Conservation (phyloP, 2,113 vertebrate genomes). For the Megaceryle torquata region DNA sequence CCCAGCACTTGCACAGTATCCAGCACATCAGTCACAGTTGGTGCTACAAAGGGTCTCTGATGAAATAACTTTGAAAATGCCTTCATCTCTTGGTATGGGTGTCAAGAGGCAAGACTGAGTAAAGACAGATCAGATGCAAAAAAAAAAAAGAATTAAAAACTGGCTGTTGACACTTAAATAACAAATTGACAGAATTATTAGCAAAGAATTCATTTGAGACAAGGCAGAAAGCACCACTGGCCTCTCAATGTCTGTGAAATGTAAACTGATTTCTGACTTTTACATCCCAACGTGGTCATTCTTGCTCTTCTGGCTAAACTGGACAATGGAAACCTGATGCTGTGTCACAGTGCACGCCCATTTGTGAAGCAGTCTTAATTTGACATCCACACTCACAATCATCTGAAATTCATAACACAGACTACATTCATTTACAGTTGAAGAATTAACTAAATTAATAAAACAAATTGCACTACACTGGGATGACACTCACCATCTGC, state of each 20-base stretch:
- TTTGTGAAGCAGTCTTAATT: neutral
- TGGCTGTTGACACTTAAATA: neutral
- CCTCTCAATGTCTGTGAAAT: neutral
- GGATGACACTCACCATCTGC: slow-evolving; percentile 35
- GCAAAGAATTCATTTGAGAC: neutral
- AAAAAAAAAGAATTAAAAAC: neutral
- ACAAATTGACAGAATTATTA: neutral
- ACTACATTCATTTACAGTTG: neutral
- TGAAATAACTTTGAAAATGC: neutral
- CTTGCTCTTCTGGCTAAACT: neutral
- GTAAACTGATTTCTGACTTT: neutral
- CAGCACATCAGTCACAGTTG: neutral
- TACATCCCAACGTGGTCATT: neutral
- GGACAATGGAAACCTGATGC: neutral
- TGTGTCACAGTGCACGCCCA: neutral
- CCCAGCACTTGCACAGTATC: neutral
- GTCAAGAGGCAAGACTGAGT: neutral
- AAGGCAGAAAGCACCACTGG: neutral
- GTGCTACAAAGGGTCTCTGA: neutral
- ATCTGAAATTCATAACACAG: neutral
- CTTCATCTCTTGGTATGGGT: neutral
- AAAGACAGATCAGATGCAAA: neutral
- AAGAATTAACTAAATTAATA: slow-evolving; percentile 39
- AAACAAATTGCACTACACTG: neutral
- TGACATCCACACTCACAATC: neutral